Percentiles rank a stretch among this genome's conserved stretches.
phyloP scores from a whole-genome alignment of 2,797 vertebrate species.

The Phoebastria nigripes region DNA sequence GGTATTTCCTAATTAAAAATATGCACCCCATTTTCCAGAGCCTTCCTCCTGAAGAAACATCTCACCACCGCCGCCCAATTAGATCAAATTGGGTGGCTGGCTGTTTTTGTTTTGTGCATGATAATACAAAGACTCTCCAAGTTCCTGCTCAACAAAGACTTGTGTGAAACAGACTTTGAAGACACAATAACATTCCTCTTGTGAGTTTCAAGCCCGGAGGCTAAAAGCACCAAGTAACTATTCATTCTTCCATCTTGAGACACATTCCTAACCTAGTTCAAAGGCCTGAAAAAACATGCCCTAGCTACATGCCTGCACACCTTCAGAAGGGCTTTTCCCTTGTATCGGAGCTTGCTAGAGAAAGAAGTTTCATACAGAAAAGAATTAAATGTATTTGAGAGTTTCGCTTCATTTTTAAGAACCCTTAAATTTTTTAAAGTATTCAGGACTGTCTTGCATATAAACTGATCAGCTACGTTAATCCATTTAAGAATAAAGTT shows the following conservation, averaged over 20 bases:
- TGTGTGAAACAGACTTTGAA: constrained; percentile 78
- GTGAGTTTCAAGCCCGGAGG: constrained; percentile 75
- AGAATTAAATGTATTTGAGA: constrained; percentile 31
- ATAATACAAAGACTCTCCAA: constrained; percentile 68
- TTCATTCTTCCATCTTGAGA: constrained; percentile 76
- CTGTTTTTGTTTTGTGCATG: constrained; percentile 58
- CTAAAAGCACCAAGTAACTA: constrained; percentile 75
- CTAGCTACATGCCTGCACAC: constrained; percentile 70
- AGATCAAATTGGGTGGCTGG: constrained; percentile 66
- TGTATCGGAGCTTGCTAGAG: constrained; percentile 15
- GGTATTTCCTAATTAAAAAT: constrained; percentile 13
- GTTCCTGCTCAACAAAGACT: constrained; percentile 68
- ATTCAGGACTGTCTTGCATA: background rate
- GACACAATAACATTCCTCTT: constrained; percentile 79
- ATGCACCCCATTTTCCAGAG: constrained; percentile 35
- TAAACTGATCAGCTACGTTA: background rate
- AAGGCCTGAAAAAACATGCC: constrained; percentile 76
- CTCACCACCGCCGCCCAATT: constrained; percentile 49
- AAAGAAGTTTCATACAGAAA: constrained; percentile 19
- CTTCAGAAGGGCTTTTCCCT: constrained; percentile 59
- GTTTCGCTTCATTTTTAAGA: background rate
- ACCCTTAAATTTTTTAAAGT: background rate
- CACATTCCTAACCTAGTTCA: constrained; percentile 81
- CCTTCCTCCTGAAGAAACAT: constrained; percentile 3
- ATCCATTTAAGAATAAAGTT: background rate